Evolutionary conservation across 30 jellyfish, hydroid and myxozoan genomes (phyloP), one percentile per base, ranked within the genome.

Genomic region (Turritopsis dohrnii): DNA sequence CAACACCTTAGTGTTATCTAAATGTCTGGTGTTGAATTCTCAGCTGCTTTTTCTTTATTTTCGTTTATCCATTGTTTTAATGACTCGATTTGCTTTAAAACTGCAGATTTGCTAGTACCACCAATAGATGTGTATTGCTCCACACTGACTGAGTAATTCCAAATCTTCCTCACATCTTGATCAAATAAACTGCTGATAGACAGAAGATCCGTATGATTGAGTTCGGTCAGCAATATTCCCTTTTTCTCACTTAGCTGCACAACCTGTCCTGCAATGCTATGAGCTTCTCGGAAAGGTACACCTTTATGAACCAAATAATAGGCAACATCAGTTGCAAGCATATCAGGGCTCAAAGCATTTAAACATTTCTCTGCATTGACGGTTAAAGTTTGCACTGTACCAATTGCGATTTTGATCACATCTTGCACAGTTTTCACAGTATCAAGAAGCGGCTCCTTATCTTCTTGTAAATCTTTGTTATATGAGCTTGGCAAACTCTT

Each of bases 381-480:
- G 90, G 83, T 84, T 71, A 90, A 52, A 7, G 97, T 85, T 7
- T 90, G 79, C 52, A 90, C 18, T 21, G 95, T 81, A 20, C 95
- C 95, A 85, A 84, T 84, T 20, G 92, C 92, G 4, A 90, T 88
- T 21, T 86, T 79, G 53, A 90, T 41, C n/a, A 82, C 91, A 24
- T 86, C 95, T 65, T 75, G 74, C 25, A 90, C 24, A 28, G 95
- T 85, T 28, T 90, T 92, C 54, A 90, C 97, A 1, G 88, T 79
- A 75, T 86, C 97, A 76, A 90, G 86, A 9, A 90, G 90, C 81
- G 29, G 71, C 71, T 83, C 89, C 72, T 90, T 90, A 76, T 90
- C 97, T 83, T 90, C 97, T 90, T 89, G 96, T 21, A 89, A 66
- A 75, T 89, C 96, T 81, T 89, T 89, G 80, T 89, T 89, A 83